Conservation (phyloP, 2,113 vertebrate genomes). For the Thermophis baileyi region DNA sequence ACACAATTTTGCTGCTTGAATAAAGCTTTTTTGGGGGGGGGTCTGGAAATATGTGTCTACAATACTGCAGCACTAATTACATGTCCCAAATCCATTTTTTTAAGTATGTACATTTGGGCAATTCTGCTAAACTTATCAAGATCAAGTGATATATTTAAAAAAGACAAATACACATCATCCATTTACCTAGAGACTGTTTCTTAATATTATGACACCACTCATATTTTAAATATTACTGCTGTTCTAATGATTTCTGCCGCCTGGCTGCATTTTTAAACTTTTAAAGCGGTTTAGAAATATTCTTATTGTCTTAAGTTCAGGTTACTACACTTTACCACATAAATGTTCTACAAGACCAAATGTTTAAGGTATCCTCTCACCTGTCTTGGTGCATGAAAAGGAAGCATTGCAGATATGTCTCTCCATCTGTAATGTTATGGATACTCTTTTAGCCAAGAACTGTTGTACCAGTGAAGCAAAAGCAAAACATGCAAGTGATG, state of each 20-base stretch:
- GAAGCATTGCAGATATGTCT: accelerated
- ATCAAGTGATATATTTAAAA: neutral
- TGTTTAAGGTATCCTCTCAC: neutral
- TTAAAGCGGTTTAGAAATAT: neutral
- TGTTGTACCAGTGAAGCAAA: neutral
- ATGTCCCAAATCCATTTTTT: neutral
- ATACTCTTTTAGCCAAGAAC: neutral
- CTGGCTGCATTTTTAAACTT: neutral
- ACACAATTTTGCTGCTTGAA: neutral
- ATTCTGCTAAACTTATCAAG: neutral
- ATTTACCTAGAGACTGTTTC: neutral
- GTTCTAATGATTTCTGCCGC: neutral
- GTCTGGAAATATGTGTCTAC: neutral
- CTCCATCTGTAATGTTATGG: neutral
- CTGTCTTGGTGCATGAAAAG: slow-evolving; percentile 16
- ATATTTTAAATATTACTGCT: neutral
- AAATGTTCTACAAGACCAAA: slow-evolving; percentile 14
- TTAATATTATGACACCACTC: neutral
- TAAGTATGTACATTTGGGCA: neutral
- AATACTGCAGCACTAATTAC: neutral
- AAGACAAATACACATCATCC: neutral
- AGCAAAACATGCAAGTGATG: slow-evolving; percentile 45
- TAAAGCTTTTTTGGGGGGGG: neutral
- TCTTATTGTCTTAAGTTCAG: neutral
- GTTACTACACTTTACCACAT: neutral